A percentile compares a stretch with the other conserved stretches of the same genome.
phyloP scores from a whole-genome alignment of 1,140 invertebrate genomes.

The Lordiphosa stackelbergi region DNA sequence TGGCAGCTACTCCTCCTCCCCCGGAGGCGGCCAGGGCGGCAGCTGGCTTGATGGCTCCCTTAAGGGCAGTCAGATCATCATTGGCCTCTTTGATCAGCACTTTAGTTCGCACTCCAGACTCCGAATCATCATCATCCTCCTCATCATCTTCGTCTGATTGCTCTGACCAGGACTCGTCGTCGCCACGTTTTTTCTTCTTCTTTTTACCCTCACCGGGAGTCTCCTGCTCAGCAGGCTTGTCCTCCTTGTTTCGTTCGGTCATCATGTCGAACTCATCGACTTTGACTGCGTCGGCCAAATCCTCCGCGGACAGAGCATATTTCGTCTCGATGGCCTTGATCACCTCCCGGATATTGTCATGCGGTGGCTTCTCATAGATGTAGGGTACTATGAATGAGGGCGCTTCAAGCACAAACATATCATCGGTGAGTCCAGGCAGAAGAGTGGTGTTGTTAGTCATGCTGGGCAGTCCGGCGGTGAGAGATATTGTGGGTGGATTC shows the following conservation, averaged over 20 bases:
- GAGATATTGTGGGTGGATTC: slow-evolving; percentile 66
- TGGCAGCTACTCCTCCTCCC: slow-evolving; percentile 35
- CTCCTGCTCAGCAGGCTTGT: slow-evolving; percentile 45
- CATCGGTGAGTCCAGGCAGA: slow-evolving; percentile 88
- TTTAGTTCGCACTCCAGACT: slow-evolving; percentile 78
- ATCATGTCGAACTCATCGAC: slow-evolving; percentile 76
- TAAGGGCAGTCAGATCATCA: slow-evolving; percentile 78
- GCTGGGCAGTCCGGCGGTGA: slow-evolving; percentile 54
- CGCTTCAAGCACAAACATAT: slow-evolving; percentile 93
- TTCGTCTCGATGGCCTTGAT: slow-evolving; percentile 83
- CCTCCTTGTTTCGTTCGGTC: slow-evolving; percentile 69
- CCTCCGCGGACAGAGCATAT: slow-evolving; percentile 80
- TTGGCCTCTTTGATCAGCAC: slow-evolving; percentile 80
- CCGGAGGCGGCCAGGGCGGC: slow-evolving; percentile 70
- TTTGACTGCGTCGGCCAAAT: slow-evolving; percentile 75
- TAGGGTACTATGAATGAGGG: slow-evolving; percentile 95
- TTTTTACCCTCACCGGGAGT: slow-evolving; percentile 60
- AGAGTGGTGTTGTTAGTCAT: slow-evolving; percentile 79
- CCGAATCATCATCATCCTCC: slow-evolving; percentile 79
- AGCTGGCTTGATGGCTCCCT: slow-evolving; percentile 78
- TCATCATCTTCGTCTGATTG: slow-evolving; percentile 78
- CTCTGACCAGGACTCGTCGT: slow-evolving; percentile 76
- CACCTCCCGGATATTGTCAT: slow-evolving; percentile 87
- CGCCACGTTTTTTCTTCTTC: slow-evolving; percentile 69
- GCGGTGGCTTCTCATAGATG: slow-evolving; percentile 92